A percentile compares a stretch with the other conserved stretches of the same genome.
phyloP scores from a whole-genome alignment of 2,888 invertebrate species.

The Nemotelus nigrinus region DNA sequence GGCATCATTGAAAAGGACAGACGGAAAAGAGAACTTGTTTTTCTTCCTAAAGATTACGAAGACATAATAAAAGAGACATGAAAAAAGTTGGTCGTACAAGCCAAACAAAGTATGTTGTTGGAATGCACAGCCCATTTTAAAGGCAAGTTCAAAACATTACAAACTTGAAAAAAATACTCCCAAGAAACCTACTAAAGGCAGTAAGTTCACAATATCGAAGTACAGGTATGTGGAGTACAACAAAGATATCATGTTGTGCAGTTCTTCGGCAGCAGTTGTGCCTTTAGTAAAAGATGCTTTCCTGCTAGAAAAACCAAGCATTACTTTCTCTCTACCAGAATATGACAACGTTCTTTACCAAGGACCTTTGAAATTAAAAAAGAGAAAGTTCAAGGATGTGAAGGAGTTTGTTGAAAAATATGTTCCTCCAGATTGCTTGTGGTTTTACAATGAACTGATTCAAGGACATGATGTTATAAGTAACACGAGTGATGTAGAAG shows the following conservation, averaged over 20 bases:
- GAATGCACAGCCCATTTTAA: neutral
- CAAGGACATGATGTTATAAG: no score
- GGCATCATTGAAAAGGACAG: conserved; percentile 1
- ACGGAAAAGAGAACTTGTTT: neutral
- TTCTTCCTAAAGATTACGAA: no score
- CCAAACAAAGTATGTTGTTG: neutral
- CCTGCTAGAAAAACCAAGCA: neutral
- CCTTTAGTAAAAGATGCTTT: neutral
- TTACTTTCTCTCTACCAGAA: conserved; percentile 1
- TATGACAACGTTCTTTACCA: neutral
- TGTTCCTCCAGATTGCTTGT: neutral
- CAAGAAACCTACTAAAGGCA: conserved; percentile 1
- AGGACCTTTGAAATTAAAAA: no score
- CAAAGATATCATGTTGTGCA: conserved; percentile 10
- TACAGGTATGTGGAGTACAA: conserved; percentile 19
- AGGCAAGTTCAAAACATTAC: conserved; percentile 1
- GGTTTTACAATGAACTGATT: no score
- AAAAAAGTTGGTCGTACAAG: neutral
- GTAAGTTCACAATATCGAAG: neutral
- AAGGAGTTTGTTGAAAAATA: neutral
- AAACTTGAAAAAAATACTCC: conserved; percentile 3
- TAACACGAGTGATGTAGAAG: no score
- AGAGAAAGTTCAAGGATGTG: no score
- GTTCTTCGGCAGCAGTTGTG: neutral
- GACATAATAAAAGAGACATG: neutral